Conservation (phyloP, 1,140 invertebrate species). For the Camponotus vicinus region DNA sequence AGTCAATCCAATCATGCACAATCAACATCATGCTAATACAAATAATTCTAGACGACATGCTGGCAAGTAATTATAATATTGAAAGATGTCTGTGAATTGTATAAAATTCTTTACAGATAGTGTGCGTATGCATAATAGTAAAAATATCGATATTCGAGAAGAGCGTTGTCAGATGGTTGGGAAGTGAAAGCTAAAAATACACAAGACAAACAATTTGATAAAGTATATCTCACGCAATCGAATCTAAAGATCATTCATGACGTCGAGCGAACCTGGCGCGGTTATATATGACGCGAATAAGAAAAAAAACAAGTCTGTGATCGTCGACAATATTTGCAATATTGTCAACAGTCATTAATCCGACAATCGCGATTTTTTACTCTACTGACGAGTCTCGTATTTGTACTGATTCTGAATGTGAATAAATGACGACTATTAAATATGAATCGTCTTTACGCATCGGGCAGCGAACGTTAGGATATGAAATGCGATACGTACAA, state of each 20-base stretch:
- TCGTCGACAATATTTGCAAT: not conserved
- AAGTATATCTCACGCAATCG: not conserved
- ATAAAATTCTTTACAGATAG: slow-evolving; percentile 62
- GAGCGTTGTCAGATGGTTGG: not conserved
- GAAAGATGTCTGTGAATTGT: slow-evolving; percentile 75
- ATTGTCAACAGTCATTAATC: not conserved
- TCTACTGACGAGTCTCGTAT: not conserved
- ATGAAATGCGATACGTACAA: slow-evolving; percentile 2
- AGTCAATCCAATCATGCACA: slow-evolving; percentile 49
- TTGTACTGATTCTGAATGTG: not conserved
- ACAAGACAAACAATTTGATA: slow-evolving; percentile 1
- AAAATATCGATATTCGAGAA: not conserved
- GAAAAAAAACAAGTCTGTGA: not conserved
- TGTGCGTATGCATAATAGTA: not conserved
- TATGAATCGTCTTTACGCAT: not conserved
- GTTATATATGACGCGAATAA: not conserved
- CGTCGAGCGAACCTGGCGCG: not conserved
- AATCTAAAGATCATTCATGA: not conserved
- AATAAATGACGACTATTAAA: slow-evolving; percentile 7
- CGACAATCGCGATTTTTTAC: not conserved
- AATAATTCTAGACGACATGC: slow-evolving; percentile 73
- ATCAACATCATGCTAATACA: slow-evolving; percentile 77
- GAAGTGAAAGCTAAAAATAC: slow-evolving; percentile 3
- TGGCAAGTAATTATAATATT: slow-evolving; percentile 78
- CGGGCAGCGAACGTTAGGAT: not conserved